Base-by-base conservation (phyloP, 2,888 invertebrate species). In the Ichneumon xanthorius region DNA sequence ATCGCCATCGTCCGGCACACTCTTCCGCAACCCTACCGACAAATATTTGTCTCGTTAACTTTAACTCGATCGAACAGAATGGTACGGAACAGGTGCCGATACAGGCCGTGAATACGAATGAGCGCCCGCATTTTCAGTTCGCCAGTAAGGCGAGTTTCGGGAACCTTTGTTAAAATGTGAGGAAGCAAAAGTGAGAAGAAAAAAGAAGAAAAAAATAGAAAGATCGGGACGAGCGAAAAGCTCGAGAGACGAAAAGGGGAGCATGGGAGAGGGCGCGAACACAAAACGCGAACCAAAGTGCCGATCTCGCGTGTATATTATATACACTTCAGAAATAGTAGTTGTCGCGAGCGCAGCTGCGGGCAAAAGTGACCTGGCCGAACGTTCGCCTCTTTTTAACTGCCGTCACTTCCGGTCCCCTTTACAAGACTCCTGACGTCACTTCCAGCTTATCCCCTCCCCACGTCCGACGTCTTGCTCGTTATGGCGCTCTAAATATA, bases 381-480 rank as follows among this genome's bases (percentile, higher is more conserved):
- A 86, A 78, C 70, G 67, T 63, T 63, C 61, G 61, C 61, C 67
- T 81, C 83, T 73, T 87, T 88, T 87, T 89, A 89, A 90, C 88
- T 87, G 87, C 89, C 89, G 82, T 77, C 84, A 90, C 90, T 91
- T 91, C 91, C 91, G 91, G 88, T 83, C 61, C 68, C 48, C 72
- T 79, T 87, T 85, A 86, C 88, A 72, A 80, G 77, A 77, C 58
- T 71, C 78, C 76, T 88, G 88, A 89, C 89, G 89, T 88, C 88
- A 90, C 82, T 84, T 85, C 80, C 76, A 80, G 84, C 85, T 84
- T 80, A 67, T 82, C 63, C 78, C 45, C 45, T 63, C 33, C 45
- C 30, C 40, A n/a, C 63, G 14, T 22, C 19, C 48, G 33, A 6
- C 33, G 16, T 22, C 63, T 63, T 26, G 55, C 53, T 70, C 48